Evolutionary conservation across 2,113 vertebrate species (phyloP).

Genomic region (Talpa occidentalis): DNA sequence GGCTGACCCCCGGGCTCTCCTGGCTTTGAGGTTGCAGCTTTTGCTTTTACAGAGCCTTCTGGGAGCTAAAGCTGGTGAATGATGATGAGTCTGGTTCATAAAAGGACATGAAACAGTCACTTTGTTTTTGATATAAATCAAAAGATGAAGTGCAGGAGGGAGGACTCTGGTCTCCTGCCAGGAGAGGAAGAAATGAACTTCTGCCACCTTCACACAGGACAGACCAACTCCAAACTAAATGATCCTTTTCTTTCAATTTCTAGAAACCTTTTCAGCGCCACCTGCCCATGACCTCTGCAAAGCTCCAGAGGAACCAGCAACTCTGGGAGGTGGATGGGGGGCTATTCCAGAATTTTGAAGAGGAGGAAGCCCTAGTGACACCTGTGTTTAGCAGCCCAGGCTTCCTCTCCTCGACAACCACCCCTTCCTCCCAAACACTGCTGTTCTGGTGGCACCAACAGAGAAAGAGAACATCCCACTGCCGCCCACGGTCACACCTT

Average conservation of each 20-base stretch:
- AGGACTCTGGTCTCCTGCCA: background rate
- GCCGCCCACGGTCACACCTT: background rate
- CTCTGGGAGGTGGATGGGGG: background rate
- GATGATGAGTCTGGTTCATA: background rate
- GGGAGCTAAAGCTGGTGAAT: background rate
- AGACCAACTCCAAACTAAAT: background rate
- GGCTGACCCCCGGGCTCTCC: background rate
- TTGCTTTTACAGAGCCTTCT: slow-evolving; percentile 34
- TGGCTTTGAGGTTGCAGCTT: slow-evolving; percentile 54
- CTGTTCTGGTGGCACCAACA: background rate
- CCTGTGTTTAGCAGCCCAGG: background rate
- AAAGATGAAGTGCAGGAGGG: background rate
- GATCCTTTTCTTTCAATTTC: background rate
- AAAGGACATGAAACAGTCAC: background rate
- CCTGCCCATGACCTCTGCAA: background rate
- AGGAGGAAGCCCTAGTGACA: background rate
- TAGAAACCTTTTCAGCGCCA: background rate
- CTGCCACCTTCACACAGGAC: background rate
- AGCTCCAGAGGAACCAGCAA: background rate
- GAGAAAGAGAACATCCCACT: background rate
- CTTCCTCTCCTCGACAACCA: background rate
- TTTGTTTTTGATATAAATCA: slow-evolving; percentile 13
- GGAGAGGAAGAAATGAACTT: background rate
- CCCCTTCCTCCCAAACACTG: background rate
- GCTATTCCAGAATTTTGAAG: background rate